These are phyloP conservation scores for Gymnogyps californianus DNA, from an alignment of 2,113 vertebrate species.

Conservation along the genomic window DNA sequence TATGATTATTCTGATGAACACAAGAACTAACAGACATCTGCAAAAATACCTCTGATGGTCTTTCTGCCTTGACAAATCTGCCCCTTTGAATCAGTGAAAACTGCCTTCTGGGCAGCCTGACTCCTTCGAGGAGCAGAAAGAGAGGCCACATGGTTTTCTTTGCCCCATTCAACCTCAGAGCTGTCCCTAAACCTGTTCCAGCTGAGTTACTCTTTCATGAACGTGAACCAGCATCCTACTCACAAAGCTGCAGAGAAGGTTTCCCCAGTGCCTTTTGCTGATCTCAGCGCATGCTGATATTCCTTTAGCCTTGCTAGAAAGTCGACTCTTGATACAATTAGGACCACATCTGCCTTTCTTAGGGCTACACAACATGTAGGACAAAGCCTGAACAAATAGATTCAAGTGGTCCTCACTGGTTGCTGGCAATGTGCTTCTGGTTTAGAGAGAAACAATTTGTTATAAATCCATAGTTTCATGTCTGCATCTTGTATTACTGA, in stretches of 20 bases:
- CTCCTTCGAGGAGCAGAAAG: neutral
- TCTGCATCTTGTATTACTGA: neutral
- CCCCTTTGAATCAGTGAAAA: neutral
- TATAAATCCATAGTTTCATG: neutral
- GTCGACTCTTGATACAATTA: no score
- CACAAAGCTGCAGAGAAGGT: neutral
- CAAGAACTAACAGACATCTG: neutral
- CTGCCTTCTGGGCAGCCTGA: neutral
- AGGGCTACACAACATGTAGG: rapidly evolving
- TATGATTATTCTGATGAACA: neutral
- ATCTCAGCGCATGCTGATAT: rapidly evolving
- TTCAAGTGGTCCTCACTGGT: neutral
- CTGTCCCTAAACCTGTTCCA: neutral
- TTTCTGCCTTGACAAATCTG: neutral
- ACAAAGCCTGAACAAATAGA: neutral
- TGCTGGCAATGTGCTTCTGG: neutral
- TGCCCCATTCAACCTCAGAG: neutral
- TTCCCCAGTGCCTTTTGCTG: neutral
- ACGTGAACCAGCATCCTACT: neutral
- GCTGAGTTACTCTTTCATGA: neutral
- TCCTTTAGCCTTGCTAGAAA: neutral
- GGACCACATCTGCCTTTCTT: neutral
- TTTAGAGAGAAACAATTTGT: neutral
- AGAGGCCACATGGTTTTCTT: neutral
- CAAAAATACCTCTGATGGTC: neutral